Conservation (phyloP, 2,797 vertebrate genomes). For the Pantherophis alleghaniensis region DNA sequence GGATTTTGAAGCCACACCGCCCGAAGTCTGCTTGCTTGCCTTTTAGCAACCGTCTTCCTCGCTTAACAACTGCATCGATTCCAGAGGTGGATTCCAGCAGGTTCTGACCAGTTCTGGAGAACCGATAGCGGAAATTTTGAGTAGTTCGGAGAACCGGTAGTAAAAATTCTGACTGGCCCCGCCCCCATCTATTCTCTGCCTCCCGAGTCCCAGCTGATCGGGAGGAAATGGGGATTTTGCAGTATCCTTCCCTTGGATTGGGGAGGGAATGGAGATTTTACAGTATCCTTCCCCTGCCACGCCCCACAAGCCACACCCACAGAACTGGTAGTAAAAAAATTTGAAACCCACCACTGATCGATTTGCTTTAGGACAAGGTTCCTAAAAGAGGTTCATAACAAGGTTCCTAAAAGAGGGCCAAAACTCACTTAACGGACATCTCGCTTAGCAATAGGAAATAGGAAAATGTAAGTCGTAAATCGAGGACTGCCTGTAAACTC, state of each 20-base stretch:
- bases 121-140: too few relatives aligned
- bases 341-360: too few relatives aligned
- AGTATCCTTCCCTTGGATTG: fast-evolving
- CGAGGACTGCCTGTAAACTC: not conserved
- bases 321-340: too few relatives aligned
- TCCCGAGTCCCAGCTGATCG: too few relatives aligned
- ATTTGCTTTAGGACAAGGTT: not conserved
- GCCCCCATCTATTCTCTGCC: too few relatives aligned
- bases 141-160: too few relatives aligned
- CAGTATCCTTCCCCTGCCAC: too few relatives aligned
- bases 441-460: not conserved
- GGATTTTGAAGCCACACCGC: conserved; percentile 37
- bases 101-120: too few relatives aligned
- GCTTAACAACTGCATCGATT: not conserved
- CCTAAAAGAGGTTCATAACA: not conserved
- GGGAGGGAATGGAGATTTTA: too few relatives aligned
- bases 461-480: not conserved
- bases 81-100: not conserved
- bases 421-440: not conserved
- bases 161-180: too few relatives aligned
- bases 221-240: too few relatives aligned
- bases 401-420: not conserved
- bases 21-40: not conserved
- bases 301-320: too few relatives aligned
- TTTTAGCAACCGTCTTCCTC: not conserved